Percentiles rank a stretch among this genome's conserved stretches.
phyloP scores from a whole-genome alignment of 1,140 invertebrate genomes.

The Heliconius himera region DNA sequence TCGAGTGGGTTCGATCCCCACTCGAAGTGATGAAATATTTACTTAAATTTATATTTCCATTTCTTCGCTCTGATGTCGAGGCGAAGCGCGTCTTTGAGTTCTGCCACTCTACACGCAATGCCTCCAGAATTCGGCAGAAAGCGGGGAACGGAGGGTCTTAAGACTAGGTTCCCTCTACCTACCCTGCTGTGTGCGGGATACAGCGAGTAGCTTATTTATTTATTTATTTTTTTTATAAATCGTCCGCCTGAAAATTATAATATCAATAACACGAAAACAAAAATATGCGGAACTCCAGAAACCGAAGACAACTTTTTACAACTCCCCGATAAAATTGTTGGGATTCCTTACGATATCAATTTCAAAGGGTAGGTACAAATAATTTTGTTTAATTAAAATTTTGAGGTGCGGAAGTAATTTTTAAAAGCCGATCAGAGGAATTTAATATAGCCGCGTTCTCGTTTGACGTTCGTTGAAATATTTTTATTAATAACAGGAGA shows the following conservation, averaged over 20 bases:
- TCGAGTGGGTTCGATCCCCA: no score
- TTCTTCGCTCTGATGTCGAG: no score
- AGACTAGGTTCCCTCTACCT: no score
- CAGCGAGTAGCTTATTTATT: no score
- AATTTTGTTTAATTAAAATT: constrained; percentile 53
- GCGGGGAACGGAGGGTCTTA: no score
- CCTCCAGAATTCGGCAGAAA: no score
- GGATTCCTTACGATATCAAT: constrained; percentile 47
- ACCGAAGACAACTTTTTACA: constrained; percentile 42
- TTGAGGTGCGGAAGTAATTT: constrained; percentile 47
- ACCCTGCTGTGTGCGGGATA: no score
- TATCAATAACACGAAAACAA: constrained; percentile 5
- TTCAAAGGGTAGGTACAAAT: constrained; percentile 44
- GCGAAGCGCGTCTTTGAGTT: no score
- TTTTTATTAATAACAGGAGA: constrained; percentile 47
- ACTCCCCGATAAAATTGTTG: constrained; percentile 45
- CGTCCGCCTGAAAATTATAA: neutral
- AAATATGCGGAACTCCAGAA: constrained; percentile 17
- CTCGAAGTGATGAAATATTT: no score
- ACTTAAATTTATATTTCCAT: no score
- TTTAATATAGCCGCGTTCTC: constrained; percentile 46
- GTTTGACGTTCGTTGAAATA: constrained; percentile 45
- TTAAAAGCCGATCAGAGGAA: constrained; percentile 44
- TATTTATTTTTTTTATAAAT: neutral
- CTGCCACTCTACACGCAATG: no score